Evolutionary conservation across 64 coral and sea anemone genomes (phyloP).

Genomic region (Dendronephthya gigantea): DNA sequence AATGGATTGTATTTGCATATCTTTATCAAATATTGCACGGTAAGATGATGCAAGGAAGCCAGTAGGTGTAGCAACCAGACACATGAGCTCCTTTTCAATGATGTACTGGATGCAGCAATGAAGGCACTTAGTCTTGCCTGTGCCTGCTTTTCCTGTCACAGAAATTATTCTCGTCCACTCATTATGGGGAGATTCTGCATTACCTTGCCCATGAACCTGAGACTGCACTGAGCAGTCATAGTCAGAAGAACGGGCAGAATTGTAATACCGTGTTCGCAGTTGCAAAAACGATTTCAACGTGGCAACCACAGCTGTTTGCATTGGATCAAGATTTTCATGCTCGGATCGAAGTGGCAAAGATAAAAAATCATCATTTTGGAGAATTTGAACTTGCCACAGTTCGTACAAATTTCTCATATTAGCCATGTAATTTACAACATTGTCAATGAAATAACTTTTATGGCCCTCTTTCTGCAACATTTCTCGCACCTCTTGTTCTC

Average conservation of each 20-base stretch:
- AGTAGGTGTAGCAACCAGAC: not conserved
- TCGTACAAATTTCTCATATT: too few relatives aligned
- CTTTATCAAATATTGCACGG: not conserved
- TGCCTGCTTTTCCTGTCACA: not conserved
- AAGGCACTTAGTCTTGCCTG: not conserved
- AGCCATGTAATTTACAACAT: too few relatives aligned
- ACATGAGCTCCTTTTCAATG: not conserved
- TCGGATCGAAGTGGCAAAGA: not conserved
- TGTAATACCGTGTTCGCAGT: not conserved
- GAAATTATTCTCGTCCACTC: not conserved
- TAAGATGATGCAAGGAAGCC: not conserved
- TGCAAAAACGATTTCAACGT: not conserved
- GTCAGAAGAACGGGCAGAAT: not conserved
- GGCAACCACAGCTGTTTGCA: not conserved
- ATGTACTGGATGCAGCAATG: not conserved
- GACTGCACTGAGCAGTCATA: not conserved
- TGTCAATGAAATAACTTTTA: conserved; percentile 12
- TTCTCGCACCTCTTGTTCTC: not conserved
- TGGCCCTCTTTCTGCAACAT: conserved; percentile 18
- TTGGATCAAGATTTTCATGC: not conserved
- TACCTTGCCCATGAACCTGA: not conserved
- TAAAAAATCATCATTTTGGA: conserved; percentile 12
- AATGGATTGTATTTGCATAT: conserved; percentile 37
- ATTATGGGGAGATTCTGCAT: not conserved
- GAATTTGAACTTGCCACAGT: conserved; percentile 1